Base-by-base conservation (phyloP, 2,888 invertebrate genomes). In the Andrena flavipes region DNA sequence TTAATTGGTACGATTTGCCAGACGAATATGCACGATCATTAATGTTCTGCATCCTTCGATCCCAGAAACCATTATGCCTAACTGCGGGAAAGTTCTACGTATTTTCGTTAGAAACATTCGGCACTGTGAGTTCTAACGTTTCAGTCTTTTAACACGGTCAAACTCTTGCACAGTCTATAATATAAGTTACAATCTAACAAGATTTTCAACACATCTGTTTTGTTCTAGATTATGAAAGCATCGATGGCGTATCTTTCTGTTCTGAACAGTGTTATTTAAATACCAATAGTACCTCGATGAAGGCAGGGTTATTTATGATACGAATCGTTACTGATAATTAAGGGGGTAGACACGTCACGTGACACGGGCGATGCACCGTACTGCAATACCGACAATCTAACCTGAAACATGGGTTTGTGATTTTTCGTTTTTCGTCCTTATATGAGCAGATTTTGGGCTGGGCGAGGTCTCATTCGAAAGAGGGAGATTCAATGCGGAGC, bases 31-130 rank as follows among this genome's bases (percentile, higher is more conserved):
- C 81, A 23, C 82, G 78, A 62, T 79, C 82, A 20, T 63, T 90
- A 20, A 87, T 87, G 59, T 72, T 90, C 60, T 85, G 89, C 33
- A 89, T 88, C 5, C 73, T 80, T 30, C 81, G 87, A 69, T 81
- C 89, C 0, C 82, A 84, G 33, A 88, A 84, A 64, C 91, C 91
- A 23, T 81, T 84, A n/a, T 80, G 76, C 5, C 54, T 91, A n/a
- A 91, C 86, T 0, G 90, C 90, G 13, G 91, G 91, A 26, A 88
- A 90, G 73, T 91, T 91, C 60, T 87, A 87, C 54, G 83, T 84
- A 0, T 87, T 91, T 70, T 91, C 90, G 0, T 72, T 90, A 26
- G 84, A 89, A 77, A 86, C 88, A 6, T 91, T 91, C n/a, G 84
- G 84, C 33, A 67, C 30, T 6, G 91, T 90, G 70, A 85, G 88